A percentile compares a stretch with the other conserved stretches of the same genome.
phyloP scores from a whole-genome alignment of 2,888 invertebrate genomes.

The Ornithoptera priamus region DNA sequence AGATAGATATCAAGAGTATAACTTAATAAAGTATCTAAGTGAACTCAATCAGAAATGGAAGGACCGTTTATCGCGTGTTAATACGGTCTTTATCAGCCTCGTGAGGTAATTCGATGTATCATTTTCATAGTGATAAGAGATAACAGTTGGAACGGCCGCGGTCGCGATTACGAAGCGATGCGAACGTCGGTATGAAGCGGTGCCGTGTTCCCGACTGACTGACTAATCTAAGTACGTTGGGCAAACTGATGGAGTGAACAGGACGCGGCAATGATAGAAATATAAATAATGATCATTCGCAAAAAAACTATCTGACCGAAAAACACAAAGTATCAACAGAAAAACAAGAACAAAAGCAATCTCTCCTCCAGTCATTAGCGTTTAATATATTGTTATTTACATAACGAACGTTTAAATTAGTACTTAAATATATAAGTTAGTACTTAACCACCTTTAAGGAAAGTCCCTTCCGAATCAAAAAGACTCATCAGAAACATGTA shows the following conservation, averaged over 20 bases:
- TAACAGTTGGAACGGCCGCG: conserved; percentile 48
- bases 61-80: conserved; percentile 51
- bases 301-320: too few species aligned
- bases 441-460: too few species aligned
- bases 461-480: too few species aligned
- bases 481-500: too few species aligned
- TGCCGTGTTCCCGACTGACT: conserved; percentile 40
- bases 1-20: conserved; percentile 39
- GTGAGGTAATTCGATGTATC: conserved; percentile 72
- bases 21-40: conserved; percentile 36
- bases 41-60: conserved; percentile 43
- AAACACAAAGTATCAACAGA: too few species aligned
- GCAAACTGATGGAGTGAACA: conserved; percentile 2
- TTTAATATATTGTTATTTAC: too few species aligned
- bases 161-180: conserved; percentile 31
- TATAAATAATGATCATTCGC: background rate
- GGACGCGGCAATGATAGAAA: conserved; percentile 13
- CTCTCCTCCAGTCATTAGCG: too few species aligned
- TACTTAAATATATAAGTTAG: too few species aligned
- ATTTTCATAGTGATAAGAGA: conserved; percentile 63
- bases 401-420: too few species aligned
- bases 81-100: conserved; percentile 60
- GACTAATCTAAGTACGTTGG: conserved; percentile 3
- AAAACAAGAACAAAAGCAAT: too few species aligned
- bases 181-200: conserved; percentile 36